Percentiles rank a stretch among this genome's conserved stretches.
Evolutionary conservation across 2,797 vertebrate species (phyloP).

Genomic region (Champsocephalus gunnari): DNA sequence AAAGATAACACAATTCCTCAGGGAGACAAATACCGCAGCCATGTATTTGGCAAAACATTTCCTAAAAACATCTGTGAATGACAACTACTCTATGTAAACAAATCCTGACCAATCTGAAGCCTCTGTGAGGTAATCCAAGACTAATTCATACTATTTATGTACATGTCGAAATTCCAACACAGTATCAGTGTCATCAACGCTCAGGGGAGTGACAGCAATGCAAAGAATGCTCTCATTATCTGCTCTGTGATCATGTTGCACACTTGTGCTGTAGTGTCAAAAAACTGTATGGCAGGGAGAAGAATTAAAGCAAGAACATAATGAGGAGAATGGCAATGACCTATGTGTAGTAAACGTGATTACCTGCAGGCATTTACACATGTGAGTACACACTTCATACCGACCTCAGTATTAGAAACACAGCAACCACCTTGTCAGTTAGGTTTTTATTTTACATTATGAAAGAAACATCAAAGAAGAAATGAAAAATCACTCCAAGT

Average conservation of each 20-base stretch:
- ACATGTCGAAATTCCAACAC: constrained; percentile 13
- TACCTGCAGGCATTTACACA: constrained; percentile 33
- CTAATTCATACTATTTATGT: not conserved
- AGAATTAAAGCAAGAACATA: constrained; percentile 5
- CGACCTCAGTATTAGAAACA: constrained; percentile 24
- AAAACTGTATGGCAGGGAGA: not conserved
- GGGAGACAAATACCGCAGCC: not conserved
- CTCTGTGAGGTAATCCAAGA: not conserved
- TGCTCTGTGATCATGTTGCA: constrained; percentile 25
- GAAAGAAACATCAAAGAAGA: no score
- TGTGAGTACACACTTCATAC: not conserved
- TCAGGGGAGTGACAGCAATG: constrained; percentile 23
- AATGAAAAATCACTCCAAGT: not conserved
- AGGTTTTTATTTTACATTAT: not conserved
- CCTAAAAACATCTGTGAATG: constrained; percentile 8
- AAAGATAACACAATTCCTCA: constrained; percentile 23
- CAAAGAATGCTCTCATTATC: constrained; percentile 26
- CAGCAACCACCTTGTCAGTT: constrained; percentile 19
- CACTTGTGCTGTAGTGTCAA: constrained; percentile 13
- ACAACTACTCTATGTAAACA: not conserved
- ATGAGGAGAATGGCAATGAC: constrained; percentile 23
- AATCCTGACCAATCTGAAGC: not conserved
- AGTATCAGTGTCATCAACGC: not conserved
- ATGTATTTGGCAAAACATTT: not conserved
- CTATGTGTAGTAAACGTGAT: not conserved